phyloP scores from a whole-genome alignment of 2,113 vertebrate genomes.

The Anolis carolinensis region DNA sequence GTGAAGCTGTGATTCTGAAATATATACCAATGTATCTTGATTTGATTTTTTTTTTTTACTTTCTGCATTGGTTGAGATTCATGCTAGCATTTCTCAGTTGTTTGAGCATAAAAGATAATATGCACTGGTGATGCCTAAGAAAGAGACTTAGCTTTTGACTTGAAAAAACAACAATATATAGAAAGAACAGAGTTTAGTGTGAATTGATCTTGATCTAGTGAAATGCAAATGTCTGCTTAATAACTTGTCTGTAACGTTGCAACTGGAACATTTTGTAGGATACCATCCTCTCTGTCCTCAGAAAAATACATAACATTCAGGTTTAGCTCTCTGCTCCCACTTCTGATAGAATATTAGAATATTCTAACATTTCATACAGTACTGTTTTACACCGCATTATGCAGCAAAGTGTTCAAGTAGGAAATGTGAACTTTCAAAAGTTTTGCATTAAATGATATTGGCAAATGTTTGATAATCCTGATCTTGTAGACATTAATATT shows the following conservation, averaged over 20 bases:
- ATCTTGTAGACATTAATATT: slow-evolving; percentile 20
- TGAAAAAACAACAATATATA: slow-evolving; percentile 64
- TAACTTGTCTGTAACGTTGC: slow-evolving; percentile 47
- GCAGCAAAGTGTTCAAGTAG: slow-evolving; percentile 65
- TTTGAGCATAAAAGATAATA: slow-evolving; percentile 69
- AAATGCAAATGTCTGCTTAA: slow-evolving; percentile 56
- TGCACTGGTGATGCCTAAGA: slow-evolving; percentile 71
- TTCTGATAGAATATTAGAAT: slow-evolving; percentile 40
- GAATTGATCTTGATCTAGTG: slow-evolving; percentile 58
- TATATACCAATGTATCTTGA: slow-evolving; percentile 70
- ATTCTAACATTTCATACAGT: slow-evolving; percentile 54
- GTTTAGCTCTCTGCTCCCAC: slow-evolving; percentile 41
- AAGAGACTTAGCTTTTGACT: slow-evolving; percentile 58
- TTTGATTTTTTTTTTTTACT: slow-evolving; percentile 69
- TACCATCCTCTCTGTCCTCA: slow-evolving; percentile 23
- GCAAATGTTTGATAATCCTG: slow-evolving; percentile 9
- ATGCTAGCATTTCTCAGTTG: slow-evolving; percentile 68
- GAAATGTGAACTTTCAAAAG: slow-evolving; percentile 52
- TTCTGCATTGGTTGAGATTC: slow-evolving; percentile 66
- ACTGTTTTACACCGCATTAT: slow-evolving; percentile 63
- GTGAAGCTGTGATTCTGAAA: slow-evolving; percentile 73
- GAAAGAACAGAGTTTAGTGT: slow-evolving; percentile 37
- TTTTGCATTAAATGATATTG: slow-evolving; percentile 37
- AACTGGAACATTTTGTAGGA: slow-evolving; percentile 39
- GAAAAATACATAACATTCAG: slow-evolving; percentile 38